These are phyloP conservation scores for Halcyon leucocephala DNA, from an alignment of 2,797 vertebrate species.

Conservation along the genomic window DNA sequence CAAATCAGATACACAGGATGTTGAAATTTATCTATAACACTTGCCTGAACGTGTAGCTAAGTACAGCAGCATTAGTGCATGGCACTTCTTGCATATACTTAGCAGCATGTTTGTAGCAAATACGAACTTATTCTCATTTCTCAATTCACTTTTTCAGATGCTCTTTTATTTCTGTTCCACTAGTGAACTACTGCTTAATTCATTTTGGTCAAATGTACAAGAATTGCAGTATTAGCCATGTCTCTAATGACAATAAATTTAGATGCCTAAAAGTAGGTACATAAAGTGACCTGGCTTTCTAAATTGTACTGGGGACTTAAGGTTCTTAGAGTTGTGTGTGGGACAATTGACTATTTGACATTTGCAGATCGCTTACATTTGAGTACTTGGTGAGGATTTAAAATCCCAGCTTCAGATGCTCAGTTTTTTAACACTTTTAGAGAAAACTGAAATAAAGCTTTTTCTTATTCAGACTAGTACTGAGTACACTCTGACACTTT, in stretches of 20 bases:
- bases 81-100: neutral
- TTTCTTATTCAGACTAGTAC: neutral
- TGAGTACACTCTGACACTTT: neutral
- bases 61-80: neutral
- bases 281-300: neutral
- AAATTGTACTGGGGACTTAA: neutral
- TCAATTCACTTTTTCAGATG: neutral
- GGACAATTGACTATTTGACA: neutral
- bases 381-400: neutral
- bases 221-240: neutral
- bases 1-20: constrained; percentile 28
- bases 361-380: neutral
- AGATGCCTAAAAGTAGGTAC: neutral
- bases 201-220: neutral
- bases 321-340: neutral
- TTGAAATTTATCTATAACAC: constrained; percentile 38
- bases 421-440: neutral
- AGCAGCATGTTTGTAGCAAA: neutral
- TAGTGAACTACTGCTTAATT: neutral
- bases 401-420: neutral
- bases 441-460: neutral
- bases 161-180: neutral
- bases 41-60: neutral
- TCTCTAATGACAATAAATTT: neutral
- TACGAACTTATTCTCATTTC: neutral